phyloP scores from a whole-genome alignment of 1,140 invertebrate genomes.

The Caenorhabditis inopinata region DNA sequence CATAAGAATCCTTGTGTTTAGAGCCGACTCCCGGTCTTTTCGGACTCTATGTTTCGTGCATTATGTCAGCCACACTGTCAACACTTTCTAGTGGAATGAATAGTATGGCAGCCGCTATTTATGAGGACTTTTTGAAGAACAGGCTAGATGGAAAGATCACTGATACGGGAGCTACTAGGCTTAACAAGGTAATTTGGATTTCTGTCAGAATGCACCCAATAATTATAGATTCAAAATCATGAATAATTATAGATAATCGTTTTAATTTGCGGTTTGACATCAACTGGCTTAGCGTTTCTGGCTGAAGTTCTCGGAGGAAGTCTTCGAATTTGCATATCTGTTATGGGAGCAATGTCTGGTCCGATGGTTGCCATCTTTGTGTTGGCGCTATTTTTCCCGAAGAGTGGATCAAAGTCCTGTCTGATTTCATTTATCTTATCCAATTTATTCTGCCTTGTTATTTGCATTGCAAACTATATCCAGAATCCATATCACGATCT shows the following conservation, averaged over 20 bases:
- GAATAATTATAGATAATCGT: conserved; percentile 36
- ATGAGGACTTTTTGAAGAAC: conserved; percentile 50
- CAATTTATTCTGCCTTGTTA: conserved; percentile 42
- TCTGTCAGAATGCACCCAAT: too few species aligned
- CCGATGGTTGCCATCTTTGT: conserved; percentile 49
- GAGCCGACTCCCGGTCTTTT: conserved; percentile 49
- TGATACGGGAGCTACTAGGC: conserved; percentile 37
- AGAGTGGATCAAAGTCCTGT: conserved; percentile 37
- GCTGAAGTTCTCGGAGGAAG: conserved; percentile 53
- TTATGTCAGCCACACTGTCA: conserved; percentile 48
- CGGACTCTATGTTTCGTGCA: conserved; percentile 48
- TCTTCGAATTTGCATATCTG: conserved; percentile 43
- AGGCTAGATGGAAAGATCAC: conserved; percentile 39
- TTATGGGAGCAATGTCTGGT: conserved; percentile 50
- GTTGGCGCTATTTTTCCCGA: conserved; percentile 46
- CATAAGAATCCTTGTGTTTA: too few species aligned
- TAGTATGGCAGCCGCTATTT: conserved; percentile 49
- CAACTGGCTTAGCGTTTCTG: conserved; percentile 46
- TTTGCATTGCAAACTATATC: conserved; percentile 47
- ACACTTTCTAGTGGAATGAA: conserved; percentile 52
- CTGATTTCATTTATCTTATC: conserved; percentile 48
- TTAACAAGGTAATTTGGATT: conserved; percentile 39
- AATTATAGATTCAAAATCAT: too few species aligned
- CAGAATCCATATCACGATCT: conserved; percentile 46
- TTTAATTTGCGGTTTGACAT: conserved; percentile 27